These are phyloP conservation scores for Ectobius pallidus DNA, from an alignment of 2,888 invertebrate genomes.

Conservation along the genomic window DNA sequence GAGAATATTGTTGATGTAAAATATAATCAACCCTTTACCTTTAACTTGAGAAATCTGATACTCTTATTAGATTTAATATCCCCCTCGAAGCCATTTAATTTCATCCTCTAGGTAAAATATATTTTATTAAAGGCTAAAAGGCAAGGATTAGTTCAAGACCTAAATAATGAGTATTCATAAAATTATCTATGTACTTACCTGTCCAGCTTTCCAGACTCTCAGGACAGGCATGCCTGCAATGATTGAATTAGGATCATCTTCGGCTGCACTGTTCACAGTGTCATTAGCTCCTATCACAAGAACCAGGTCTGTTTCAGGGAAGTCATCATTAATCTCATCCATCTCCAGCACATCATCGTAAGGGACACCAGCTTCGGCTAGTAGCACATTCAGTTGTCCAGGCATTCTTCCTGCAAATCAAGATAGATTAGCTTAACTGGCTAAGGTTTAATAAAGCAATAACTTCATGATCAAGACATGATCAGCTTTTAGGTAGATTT, in stretches of 20 bases:
- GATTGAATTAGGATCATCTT: conserved; percentile 88
- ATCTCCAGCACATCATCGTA: conserved; percentile 90
- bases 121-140: too few species aligned
- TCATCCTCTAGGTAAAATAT: too few species aligned
- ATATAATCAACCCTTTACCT: too few species aligned
- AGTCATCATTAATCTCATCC: conserved; percentile 92
- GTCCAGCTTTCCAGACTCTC: conserved; percentile 85
- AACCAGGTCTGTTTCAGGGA: conserved; percentile 81
- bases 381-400: conserved; percentile 87
- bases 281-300: conserved; percentile 90
- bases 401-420: conserved; percentile 79
- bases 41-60: too few species aligned
- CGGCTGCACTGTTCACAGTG: conserved; percentile 89
- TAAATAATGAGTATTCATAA: too few species aligned
- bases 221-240: conserved; percentile 94
- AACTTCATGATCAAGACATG: neutral
- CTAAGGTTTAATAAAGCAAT: neutral
- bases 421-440: too few species aligned
- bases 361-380: conserved; percentile 92
- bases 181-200: too few species aligned
- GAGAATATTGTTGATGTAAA: too few species aligned
- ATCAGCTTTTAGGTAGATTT: neutral
- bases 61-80: too few species aligned
- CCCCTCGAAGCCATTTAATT: too few species aligned
- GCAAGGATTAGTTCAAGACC: too few species aligned